Evolutionary conservation across 2,113 vertebrate genomes (phyloP), one percentile per base, ranked within the genome.

Genomic region (Montifringilla adamsi): DNA sequence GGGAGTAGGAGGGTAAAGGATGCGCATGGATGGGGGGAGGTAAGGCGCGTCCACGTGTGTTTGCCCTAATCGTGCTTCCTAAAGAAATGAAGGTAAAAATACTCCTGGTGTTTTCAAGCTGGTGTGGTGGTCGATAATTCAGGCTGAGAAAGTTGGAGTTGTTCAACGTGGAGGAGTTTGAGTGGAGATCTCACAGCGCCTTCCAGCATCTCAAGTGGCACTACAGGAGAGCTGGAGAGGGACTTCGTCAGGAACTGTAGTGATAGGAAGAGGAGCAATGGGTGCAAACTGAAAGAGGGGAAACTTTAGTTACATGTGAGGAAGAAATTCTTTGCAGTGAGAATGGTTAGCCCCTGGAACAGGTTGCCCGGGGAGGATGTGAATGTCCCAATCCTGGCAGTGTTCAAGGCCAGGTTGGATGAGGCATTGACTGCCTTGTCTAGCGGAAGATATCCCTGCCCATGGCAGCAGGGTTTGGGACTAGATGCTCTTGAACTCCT

Each of bases 31-130:
- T 13, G 12, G 9, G 4, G 15, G 15, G 47, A 6, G 46, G 30
- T 18, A 8, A 17, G 0, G 30, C 21, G 35, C 27, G 13, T 24
- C 28, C n/a, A 3, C 17, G 7, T 2, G 37, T 6, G 0, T 41
- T 24, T 62, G 22, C 4, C 10, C 4, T 13, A 7, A 4, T 2
- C 6, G 21, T 24, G 23, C 62, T 87, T 75, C 19, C 27, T 31
- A 14, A 35, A 67, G 15, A 11, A 35, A 5, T 1, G 12, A 33
- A 33, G 16, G 19, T 69, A 10, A 4, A n/a, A 1, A 2, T 9
- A 0, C 21, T 28, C 8, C 8, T 28, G 55, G 15, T 37, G 0
- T 46, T 69, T 66, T 50, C 15, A 31, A 18, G 31, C 30, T 47
- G 22, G 30, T 10, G 30, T 16, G 27, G 5, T n/a, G 30, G 15